Evolutionary conservation across 2,113 vertebrate genomes (phyloP).

Genomic region (Dissostichus mawsoni): DNA sequence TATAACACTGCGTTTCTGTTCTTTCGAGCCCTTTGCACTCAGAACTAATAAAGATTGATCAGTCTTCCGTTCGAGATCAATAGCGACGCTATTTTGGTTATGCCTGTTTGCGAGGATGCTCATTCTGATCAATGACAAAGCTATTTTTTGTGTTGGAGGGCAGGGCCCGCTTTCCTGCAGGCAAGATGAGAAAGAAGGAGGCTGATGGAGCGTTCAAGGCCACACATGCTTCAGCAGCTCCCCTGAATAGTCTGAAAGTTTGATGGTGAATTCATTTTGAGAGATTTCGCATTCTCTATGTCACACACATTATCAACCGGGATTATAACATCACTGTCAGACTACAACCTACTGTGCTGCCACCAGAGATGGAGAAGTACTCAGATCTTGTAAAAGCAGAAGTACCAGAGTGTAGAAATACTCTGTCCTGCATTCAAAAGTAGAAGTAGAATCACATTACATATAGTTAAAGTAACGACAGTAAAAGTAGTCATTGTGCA

Average conservation of each 20-base stretch:
- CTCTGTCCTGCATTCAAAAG: too few species aligned
- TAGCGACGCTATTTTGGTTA: conserved; percentile 75
- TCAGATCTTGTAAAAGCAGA: too few species aligned
- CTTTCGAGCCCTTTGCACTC: conserved; percentile 58
- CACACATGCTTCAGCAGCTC: conserved; percentile 39
- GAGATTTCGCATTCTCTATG: conserved; percentile 50
- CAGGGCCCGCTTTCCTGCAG: conserved; percentile 56
- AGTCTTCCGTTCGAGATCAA: conserved; percentile 74
- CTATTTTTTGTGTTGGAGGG: conserved; percentile 74
- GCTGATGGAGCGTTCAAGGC: conserved; percentile 68
- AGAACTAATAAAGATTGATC: conserved; percentile 81
- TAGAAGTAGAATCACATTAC: too few species aligned
- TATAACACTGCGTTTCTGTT: conserved; percentile 17
- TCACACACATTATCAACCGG: conserved; percentile 56
- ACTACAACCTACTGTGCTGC: too few species aligned
- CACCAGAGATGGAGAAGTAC: too few species aligned
- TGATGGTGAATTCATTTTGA: conserved; percentile 56
- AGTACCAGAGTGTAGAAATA: too few species aligned
- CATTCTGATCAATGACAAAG: conserved; percentile 74
- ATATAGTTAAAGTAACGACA: too few species aligned
- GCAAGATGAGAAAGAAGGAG: conserved; percentile 42
- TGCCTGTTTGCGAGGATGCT: conserved; percentile 67
- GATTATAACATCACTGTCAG: conserved; percentile 67
- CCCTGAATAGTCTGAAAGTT: conserved; percentile 42
- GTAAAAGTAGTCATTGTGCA: too few species aligned